Percentiles rank a stretch among this genome's conserved stretches.
Conservation (phyloP, 2,113 vertebrate genomes). For the Pheucticus melanocephalus region DNA sequence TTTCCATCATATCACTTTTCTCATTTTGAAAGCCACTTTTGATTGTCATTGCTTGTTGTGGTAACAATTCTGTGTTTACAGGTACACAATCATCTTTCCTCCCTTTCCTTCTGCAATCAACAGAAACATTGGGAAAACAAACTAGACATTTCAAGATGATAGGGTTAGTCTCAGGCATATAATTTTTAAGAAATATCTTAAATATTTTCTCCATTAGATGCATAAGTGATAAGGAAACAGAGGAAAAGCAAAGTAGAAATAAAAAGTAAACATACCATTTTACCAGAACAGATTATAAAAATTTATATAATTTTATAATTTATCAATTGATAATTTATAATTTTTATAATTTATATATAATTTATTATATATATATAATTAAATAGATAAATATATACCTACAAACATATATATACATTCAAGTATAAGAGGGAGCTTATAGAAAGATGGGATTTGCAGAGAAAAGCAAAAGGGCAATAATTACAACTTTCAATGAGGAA, state of each 20-base stretch:
- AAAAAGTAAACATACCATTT: not conserved
- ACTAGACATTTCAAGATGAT: not conserved
- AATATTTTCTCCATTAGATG: not conserved
- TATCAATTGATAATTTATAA: too few relatives aligned
- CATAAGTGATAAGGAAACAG: not conserved
- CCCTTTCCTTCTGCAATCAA: not conserved
- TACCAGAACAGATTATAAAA: not conserved
- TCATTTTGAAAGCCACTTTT: not conserved
- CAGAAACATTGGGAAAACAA: not conserved
- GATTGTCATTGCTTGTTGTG: not conserved
- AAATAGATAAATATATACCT: not conserved
- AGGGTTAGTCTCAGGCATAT: not conserved
- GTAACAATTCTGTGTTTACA: not conserved
- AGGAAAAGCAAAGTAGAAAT: not conserved
- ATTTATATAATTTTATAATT: not conserved
- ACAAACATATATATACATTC: not conserved
- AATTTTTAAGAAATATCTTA: not conserved
- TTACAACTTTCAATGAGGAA: not conserved
- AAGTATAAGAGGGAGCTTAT: not conserved
- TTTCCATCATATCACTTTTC: not conserved
- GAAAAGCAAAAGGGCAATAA: not conserved
- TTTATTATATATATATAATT: not conserved
- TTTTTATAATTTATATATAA: not conserved
- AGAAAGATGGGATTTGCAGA: not conserved
- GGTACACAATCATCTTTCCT: not conserved